These are phyloP conservation scores for Polypterus senegalus DNA, from an alignment of 2,113 vertebrate genomes.

Conservation along the genomic window DNA sequence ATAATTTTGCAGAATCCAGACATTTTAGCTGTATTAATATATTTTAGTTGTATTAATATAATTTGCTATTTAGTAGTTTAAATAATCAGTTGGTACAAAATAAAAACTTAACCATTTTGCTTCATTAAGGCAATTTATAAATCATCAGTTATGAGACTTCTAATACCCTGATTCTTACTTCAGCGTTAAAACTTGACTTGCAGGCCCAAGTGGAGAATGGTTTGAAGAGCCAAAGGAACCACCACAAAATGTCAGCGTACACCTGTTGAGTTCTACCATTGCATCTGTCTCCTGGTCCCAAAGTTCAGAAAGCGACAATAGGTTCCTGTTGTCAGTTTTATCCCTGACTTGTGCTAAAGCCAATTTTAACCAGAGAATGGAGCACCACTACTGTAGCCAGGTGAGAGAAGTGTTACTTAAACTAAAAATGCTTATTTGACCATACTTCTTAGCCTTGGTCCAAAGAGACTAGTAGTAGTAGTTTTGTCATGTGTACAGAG, in stretches of 20 bases:
- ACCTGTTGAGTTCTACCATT: conserved; percentile 63
- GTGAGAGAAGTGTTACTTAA: conserved; percentile 30
- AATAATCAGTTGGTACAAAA: too few relatives aligned
- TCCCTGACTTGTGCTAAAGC: conserved; percentile 82
- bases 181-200: neutral
- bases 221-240: conserved; percentile 75
- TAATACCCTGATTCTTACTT: neutral
- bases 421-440: too few relatives aligned
- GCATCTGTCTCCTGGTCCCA: conserved; percentile 70
- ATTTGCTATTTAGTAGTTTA: too few relatives aligned
- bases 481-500: too few relatives aligned
- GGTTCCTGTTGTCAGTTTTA: conserved; percentile 73
- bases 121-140: too few relatives aligned
- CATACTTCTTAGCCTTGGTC: too few relatives aligned
- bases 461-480: too few relatives aligned
- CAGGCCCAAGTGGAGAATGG: conserved; percentile 70
- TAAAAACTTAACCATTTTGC: too few relatives aligned
- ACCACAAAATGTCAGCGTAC: conserved; percentile 62
- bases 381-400: conserved; percentile 77
- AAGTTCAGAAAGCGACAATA: conserved; percentile 45
- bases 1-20: too few relatives aligned
- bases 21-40: too few relatives aligned
- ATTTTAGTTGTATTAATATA: too few relatives aligned
- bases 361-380: conserved; percentile 77
- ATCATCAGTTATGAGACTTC: too few relatives aligned